Conservation (phyloP, 1,140 invertebrate genomes). For the Dreissena polymorpha region DNA sequence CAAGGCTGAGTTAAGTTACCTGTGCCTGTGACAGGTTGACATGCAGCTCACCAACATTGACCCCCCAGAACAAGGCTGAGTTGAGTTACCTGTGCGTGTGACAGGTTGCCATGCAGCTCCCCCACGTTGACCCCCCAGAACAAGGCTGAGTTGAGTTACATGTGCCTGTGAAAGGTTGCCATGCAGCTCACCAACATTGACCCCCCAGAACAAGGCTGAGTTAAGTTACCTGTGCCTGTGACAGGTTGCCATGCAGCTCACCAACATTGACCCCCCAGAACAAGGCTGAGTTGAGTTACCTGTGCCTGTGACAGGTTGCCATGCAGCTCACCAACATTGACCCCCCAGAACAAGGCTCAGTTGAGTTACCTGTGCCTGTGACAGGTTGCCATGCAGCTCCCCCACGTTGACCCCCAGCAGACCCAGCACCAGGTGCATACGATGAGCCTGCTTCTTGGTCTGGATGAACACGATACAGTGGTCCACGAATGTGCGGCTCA, state of each 20-base stretch:
- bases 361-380: slow-evolving; percentile 85
- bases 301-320: slow-evolving; percentile 94
- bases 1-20: slow-evolving; percentile 56
- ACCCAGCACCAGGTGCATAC: slow-evolving; percentile 95
- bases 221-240: slow-evolving; percentile 85
- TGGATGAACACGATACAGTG: slow-evolving; percentile 97
- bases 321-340: slow-evolving; percentile 90
- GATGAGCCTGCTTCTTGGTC: slow-evolving; percentile 96
- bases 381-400: slow-evolving; percentile 97
- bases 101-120: slow-evolving; percentile 97
- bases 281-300: slow-evolving; percentile 53
- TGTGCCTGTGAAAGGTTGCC: slow-evolving; percentile 94
- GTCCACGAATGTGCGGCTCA: slow-evolving; percentile 96
- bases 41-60: slow-evolving; percentile 95
- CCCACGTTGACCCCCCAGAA: slow-evolving; percentile 92
- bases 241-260: slow-evolving; percentile 97
- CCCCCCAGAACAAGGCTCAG: no score
- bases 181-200: slow-evolving; percentile 95
- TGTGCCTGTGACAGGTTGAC: slow-evolving; percentile 94
- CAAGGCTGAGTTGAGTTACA: slow-evolving; percentile 56
- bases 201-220: slow-evolving; percentile 84
- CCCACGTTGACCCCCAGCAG: slow-evolving; percentile 80
- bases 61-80: slow-evolving; percentile 85
- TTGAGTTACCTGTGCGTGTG: slow-evolving; percentile 85
- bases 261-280: slow-evolving; percentile 90